These are phyloP conservation scores for Bombus fervidus DNA, from an alignment of 1,140 invertebrate species.

Conservation along the genomic window DNA sequence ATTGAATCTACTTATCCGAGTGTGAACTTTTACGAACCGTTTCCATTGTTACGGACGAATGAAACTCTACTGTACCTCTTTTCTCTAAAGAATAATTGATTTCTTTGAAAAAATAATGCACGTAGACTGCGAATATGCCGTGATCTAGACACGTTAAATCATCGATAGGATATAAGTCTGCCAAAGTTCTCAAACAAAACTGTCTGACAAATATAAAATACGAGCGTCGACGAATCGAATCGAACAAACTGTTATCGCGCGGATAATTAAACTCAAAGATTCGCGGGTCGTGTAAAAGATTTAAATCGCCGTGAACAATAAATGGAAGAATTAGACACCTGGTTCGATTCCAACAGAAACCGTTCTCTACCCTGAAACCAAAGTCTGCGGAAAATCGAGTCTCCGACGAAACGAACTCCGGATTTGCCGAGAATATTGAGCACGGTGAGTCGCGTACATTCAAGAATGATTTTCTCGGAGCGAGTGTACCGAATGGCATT, in stretches of 20 bases:
- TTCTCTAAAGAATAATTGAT: not conserved
- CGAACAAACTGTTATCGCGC: not conserved
- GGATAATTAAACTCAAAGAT: not conserved
- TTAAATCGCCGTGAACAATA: not conserved
- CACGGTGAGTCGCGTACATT: not conserved
- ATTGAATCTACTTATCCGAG: no score
- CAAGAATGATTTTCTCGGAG: slow-evolving; percentile 13
- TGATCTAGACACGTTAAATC: no score
- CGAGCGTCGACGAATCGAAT: no score
- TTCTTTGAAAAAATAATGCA: not conserved
- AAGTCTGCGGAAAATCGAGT: not conserved
- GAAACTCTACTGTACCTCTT: no score
- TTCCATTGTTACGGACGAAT: no score
- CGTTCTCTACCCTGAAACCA: not conserved
- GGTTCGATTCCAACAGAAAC: not conserved
- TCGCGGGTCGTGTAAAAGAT: not conserved
- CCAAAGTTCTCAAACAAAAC: not conserved
- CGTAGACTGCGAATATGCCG: no score
- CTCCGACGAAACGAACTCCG: not conserved
- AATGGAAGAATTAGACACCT: not conserved
- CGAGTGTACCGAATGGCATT: slow-evolving; percentile 47
- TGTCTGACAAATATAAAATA: no score
- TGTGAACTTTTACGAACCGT: no score
- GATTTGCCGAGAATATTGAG: not conserved
- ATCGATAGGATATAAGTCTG: no score